Evolutionary conservation across 2,888 invertebrate species (phyloP).

Genomic region (Parelbella ahira): DNA sequence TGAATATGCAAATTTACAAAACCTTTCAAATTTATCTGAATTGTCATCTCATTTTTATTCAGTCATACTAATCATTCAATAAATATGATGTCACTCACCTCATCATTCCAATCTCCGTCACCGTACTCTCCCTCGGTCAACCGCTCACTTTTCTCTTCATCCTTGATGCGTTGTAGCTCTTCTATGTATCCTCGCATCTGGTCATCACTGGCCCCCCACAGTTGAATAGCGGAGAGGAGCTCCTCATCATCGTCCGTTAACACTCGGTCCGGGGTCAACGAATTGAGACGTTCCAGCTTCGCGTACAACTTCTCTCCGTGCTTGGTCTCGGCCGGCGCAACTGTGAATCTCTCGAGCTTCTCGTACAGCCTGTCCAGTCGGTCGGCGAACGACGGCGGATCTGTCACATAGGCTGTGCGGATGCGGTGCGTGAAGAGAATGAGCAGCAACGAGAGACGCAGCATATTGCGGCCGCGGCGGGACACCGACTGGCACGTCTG

Average conservation of each 20-base stretch:
- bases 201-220: slow-evolving; percentile 54
- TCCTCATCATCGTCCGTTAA: slow-evolving; percentile 62
- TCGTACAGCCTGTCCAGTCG: slow-evolving; percentile 55
- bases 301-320: slow-evolving; percentile 45
- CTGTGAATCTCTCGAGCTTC: slow-evolving; percentile 55
- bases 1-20: neutral
- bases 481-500: slow-evolving; percentile 47
- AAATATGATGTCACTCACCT: no score
- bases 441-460: slow-evolving; percentile 49
- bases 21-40: neutral
- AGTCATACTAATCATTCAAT: no score
- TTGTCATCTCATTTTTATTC: no score
- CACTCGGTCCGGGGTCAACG: slow-evolving; percentile 46
- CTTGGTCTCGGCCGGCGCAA: slow-evolving; percentile 36
- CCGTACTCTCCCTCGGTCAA: slow-evolving; percentile 43
- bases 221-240: slow-evolving; percentile 54
- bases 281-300: slow-evolving; percentile 57
- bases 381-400: slow-evolving; percentile 52
- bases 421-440: slow-evolving; percentile 49
- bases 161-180: slow-evolving; percentile 53
- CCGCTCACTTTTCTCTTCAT: slow-evolving; percentile 42
- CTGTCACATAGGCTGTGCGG: slow-evolving; percentile 55
- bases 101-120: slow-evolving; percentile 59
- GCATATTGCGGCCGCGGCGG: slow-evolving; percentile 55
- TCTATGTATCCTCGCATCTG: slow-evolving; percentile 55